Evolutionary conservation across 1,140 invertebrate species (phyloP).

Genomic region (Calliopsis andreniformis): DNA sequence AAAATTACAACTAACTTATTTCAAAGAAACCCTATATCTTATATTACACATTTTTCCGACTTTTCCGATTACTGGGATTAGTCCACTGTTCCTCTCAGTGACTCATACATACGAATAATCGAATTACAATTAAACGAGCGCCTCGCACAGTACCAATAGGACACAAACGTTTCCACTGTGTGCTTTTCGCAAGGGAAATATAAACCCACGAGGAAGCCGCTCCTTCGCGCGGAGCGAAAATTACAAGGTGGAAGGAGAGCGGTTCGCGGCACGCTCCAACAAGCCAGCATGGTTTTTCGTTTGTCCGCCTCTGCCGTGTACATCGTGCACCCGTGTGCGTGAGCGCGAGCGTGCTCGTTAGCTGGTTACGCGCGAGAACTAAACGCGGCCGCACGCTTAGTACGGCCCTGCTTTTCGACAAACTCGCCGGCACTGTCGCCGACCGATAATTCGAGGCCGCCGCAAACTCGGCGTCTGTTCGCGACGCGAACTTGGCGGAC

Average conservation of each 20-base stretch:
- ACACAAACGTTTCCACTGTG: conserved; percentile 28
- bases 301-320: neutral
- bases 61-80: no score
- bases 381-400: conserved; percentile 7
- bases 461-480: conserved; percentile 63
- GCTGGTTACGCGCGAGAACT: neutral
- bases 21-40: no score
- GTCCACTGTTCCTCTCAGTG: no score
- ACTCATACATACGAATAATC: no score
- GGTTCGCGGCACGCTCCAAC: neutral
- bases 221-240: conserved; percentile 12
- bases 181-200: conserved; percentile 36
- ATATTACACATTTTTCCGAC: no score
- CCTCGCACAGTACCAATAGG: no score
- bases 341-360: neutral
- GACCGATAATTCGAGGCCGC: conserved; percentile 67
- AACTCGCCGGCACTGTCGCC: conserved; percentile 63
- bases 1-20: no score
- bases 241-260: conserved; percentile 16
- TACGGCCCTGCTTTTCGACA: conserved; percentile 66
- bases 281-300: conserved; percentile 11
- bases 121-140: no score
- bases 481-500: conserved; percentile 63
- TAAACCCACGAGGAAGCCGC: conserved; percentile 33
- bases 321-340: no score